A percentile compares a stretch with the other conserved stretches of the same genome.
Conservation (phyloP, 1,140 invertebrate species). For the Drosophila littoralis region DNA sequence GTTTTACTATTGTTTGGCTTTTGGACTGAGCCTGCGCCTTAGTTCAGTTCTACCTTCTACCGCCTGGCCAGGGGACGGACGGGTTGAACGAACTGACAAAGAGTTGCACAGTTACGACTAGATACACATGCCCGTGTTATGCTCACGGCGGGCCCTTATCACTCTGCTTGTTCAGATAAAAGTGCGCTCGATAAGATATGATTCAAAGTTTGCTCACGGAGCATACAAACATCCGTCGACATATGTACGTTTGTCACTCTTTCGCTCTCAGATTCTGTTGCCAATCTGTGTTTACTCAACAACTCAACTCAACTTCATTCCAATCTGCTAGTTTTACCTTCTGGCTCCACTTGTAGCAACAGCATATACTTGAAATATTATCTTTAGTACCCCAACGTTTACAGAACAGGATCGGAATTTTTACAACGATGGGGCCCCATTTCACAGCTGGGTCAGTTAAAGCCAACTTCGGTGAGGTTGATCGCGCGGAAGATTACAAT, state of each 20-base stretch:
- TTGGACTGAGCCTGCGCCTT: conserved; percentile 2
- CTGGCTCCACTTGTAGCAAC: too few relatives aligned
- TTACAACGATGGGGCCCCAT: too few relatives aligned
- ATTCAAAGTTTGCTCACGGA: conserved; percentile 1
- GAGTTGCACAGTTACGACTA: conserved; percentile 1
- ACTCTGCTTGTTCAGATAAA: conserved; percentile 28
- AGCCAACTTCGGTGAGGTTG: too few relatives aligned
- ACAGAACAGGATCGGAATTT: too few relatives aligned
- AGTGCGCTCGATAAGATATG: conserved; percentile 42
- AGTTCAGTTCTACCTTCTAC: neutral
- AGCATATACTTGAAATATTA: too few relatives aligned
- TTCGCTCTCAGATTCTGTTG: neutral
- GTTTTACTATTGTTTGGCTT: conserved; percentile 9
- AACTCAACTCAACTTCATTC: neutral
- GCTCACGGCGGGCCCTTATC: conserved; percentile 29
- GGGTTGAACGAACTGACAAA: conserved; percentile 42
- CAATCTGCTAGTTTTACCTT: neutral
- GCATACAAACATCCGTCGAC: too few relatives aligned
- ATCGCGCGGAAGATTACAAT: too few relatives aligned
- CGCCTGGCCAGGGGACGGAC: conserved; percentile 5
- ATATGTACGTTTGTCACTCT: neutral
- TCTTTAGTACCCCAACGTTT: too few relatives aligned
- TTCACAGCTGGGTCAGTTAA: too few relatives aligned
- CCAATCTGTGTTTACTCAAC: conserved; percentile 22
- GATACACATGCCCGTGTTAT: neutral